Evolutionary conservation across 2,888 invertebrate genomes (phyloP).

Genomic region (Platycnemis pennipes): DNA sequence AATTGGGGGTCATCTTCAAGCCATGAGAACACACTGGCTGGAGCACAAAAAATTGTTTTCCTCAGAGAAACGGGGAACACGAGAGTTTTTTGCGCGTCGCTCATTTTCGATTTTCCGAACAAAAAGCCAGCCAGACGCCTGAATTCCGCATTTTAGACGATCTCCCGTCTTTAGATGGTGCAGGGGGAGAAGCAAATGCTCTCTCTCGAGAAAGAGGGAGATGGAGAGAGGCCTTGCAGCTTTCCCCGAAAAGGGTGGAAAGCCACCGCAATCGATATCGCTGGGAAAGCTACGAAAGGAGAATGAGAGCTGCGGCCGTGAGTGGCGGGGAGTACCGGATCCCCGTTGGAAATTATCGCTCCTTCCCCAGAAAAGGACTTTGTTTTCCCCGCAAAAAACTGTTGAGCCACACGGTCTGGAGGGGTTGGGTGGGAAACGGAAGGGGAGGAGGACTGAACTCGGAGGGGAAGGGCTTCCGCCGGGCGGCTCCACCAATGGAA

Average conservation of each 20-base stretch:
- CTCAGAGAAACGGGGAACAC: background rate
- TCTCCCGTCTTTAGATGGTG: background rate
- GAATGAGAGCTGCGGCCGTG: slow-evolving; percentile 21
- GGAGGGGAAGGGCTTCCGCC: slow-evolving; percentile 10
- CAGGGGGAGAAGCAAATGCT: background rate
- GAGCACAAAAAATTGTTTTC: background rate
- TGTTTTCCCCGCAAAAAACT: slow-evolving; percentile 51
- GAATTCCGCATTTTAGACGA: background rate
- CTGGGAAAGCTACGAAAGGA: background rate
- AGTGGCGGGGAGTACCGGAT: background rate
- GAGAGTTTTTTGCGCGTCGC: background rate
- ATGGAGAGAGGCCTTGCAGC: background rate
- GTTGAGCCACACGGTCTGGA: background rate
- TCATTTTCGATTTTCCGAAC: background rate
- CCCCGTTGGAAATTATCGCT: slow-evolving; percentile 32
- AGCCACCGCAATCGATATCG: slow-evolving; percentile 22
- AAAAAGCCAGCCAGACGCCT: background rate
- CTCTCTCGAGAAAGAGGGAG: background rate
- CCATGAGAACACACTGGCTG: background rate
- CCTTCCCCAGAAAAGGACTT: slow-evolving; percentile 32
- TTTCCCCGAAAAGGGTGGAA: slow-evolving; percentile 11
- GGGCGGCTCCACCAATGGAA: slow-evolving; percentile 34
- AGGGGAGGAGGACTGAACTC: background rate
- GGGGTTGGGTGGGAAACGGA: too few relatives aligned
- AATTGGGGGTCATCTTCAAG: background rate